Evolutionary conservation across 2,797 vertebrate genomes (phyloP), one percentile per base, ranked within the genome.

Genomic region (Phalloptychus januarius): DNA sequence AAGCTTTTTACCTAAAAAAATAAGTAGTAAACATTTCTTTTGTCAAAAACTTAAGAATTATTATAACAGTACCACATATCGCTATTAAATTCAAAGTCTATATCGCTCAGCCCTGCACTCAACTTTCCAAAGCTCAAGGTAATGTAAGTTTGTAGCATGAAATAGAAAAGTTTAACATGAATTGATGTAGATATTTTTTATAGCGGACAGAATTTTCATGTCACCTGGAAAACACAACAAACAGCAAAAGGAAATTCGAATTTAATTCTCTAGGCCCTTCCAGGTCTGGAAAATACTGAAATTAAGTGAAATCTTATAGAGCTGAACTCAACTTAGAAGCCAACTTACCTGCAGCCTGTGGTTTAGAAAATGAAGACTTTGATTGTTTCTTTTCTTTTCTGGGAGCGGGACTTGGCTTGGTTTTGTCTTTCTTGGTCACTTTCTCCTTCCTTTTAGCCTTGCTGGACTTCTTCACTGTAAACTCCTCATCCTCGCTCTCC

Each of bases 401-500:
- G 44, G 75, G 42, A 36, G 69, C 86, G 18, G 83, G 23, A 69
- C 80, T 23, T 20, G 40, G 38, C 86, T 89, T 90, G 33, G 5
- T 89, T 83, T 93, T 94, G 65, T 93, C 86, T 78, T 86, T 94
- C 85, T 94, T 96, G 61, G 79, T n/a, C 18, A 67, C 85, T 92
- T 86, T 92, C 78, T 90, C 91, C 74, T 92, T 95, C 77, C 92
- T 96, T 86, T 92, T 94, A 13, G 75, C 88, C 89, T 95, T 93
- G 84, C 91, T 93, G 75, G 81, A 81, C 82, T 95, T 96, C 85
- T 92, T 95, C 48, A 93, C 25, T 0, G 89, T 91, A 87, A 96
- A 97, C 52, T 96, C 95, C 18, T 96, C 95, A 4, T 96, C 95
- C 71, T 97, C 96, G 0, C 94, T 95, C 69, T 96, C 93, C 5